phyloP scores from a whole-genome alignment of 2,888 invertebrate species.

The Crossocerus cetratus region DNA sequence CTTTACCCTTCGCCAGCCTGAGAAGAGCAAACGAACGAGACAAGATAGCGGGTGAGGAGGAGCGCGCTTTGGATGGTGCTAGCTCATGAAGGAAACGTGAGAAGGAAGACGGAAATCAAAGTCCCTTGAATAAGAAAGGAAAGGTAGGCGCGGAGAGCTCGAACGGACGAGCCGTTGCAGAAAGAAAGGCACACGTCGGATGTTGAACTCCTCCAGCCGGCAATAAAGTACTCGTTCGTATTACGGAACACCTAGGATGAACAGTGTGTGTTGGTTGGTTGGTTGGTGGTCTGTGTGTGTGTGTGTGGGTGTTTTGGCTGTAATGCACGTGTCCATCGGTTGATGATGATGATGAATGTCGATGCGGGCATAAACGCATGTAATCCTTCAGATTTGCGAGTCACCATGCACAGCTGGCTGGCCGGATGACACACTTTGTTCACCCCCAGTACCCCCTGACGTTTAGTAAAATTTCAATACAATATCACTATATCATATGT shows the following conservation, averaged over 20 bases:
- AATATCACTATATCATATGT: slow-evolving; percentile 12
- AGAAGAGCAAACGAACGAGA: not conserved
- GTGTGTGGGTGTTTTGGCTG: too few species aligned
- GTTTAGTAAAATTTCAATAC: slow-evolving; percentile 12
- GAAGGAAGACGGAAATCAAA: not conserved
- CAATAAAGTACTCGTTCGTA: slow-evolving; percentile 26
- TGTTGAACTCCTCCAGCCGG: slow-evolving; percentile 42
- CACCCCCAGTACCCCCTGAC: not conserved
- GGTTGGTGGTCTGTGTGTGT: too few species aligned
- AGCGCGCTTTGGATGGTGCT: not conserved
- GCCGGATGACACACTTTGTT: slow-evolving; percentile 18
- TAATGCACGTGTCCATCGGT: too few species aligned
- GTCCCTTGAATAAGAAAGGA: slow-evolving; percentile 34
- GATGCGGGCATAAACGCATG: not conserved
- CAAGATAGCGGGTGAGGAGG: not conserved
- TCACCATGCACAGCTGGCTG: slow-evolving; percentile 1
- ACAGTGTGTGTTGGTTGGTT: not conserved
- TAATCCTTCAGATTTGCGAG: not conserved
- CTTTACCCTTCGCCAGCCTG: too few species aligned
- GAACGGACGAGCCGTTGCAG: slow-evolving; percentile 38
- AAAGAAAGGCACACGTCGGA: slow-evolving; percentile 62
- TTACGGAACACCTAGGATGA: not conserved
- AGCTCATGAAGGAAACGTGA: not conserved
- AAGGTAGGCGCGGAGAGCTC: slow-evolving; percentile 69
- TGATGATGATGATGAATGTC: too few species aligned